A percentile compares a stretch with the other conserved stretches of the same genome.
These are phyloP conservation scores for Apodemia mormo DNA, from an alignment of 2,888 invertebrate species.

Conservation along the genomic window DNA sequence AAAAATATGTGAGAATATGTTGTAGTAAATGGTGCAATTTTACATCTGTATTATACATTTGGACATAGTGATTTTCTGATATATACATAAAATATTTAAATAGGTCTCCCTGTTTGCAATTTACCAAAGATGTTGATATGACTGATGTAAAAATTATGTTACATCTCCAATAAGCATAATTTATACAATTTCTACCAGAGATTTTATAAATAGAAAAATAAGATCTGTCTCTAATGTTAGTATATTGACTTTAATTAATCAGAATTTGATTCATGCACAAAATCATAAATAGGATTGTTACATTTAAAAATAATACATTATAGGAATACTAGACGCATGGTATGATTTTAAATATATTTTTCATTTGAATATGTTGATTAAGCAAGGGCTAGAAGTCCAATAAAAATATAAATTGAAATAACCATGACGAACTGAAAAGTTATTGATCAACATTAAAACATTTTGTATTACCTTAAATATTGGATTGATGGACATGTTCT, in stretches of 20 bases:
- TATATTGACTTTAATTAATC: slow-evolving; percentile 42
- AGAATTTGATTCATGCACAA: slow-evolving; percentile 65
- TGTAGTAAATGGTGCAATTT: slow-evolving; percentile 68
- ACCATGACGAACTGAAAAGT: slow-evolving; percentile 67
- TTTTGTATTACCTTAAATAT: slow-evolving; percentile 44
- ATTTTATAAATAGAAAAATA: slow-evolving; percentile 34
- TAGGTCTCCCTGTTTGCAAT: slow-evolving; percentile 46
- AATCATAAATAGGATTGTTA: slow-evolving; percentile 51
- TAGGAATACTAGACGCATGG: slow-evolving; percentile 29
- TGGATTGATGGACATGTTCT: slow-evolving; percentile 40
- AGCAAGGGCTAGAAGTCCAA: slow-evolving; percentile 18
- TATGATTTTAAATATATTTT: slow-evolving; percentile 33
- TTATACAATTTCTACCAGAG: slow-evolving; percentile 35
- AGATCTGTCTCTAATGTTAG: slow-evolving; percentile 44
- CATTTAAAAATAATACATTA: slow-evolving; percentile 37
- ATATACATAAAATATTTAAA: slow-evolving; percentile 35
- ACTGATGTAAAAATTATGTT: slow-evolving; percentile 48
- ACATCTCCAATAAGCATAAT: slow-evolving; percentile 36
- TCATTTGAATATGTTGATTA: slow-evolving; percentile 20
- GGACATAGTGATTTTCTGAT: slow-evolving; percentile 40
- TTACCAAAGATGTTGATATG: slow-evolving; percentile 69
- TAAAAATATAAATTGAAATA: slow-evolving; percentile 60
- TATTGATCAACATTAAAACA: slow-evolving; percentile 72
- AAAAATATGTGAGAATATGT: slow-evolving; percentile 55
- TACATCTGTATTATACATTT: slow-evolving; percentile 46